Conservation (phyloP, 1,140 invertebrate genomes). For the Harpegnathos saltator region DNA sequence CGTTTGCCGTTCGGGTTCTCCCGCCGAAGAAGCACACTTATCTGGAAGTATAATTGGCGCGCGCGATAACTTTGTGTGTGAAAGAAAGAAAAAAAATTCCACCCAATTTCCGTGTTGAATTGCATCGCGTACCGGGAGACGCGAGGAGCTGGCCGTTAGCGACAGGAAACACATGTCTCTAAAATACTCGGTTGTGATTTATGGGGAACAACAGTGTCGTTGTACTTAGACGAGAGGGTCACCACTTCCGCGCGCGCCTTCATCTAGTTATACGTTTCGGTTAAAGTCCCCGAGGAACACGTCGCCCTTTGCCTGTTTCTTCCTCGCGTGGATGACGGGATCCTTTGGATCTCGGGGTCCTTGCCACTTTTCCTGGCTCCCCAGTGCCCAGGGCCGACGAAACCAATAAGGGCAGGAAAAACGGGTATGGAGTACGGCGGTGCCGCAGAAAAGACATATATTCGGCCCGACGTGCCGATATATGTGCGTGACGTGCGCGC, state of each 20-base stretch:
- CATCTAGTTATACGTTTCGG: conserved; percentile 65
- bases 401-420: conserved; percentile 81
- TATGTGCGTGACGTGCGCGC: conserved; percentile 31
- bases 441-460: conserved; percentile 63
- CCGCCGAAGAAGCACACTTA: too few species aligned
- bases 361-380: conserved; percentile 62
- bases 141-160: conserved; percentile 11
- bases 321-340: conserved; percentile 6
- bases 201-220: conserved; percentile 45
- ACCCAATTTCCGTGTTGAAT: background rate
- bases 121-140: background rate
- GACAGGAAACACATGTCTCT: conserved; percentile 4
- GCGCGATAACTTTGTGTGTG: too few species aligned
- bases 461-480: conserved; percentile 62
- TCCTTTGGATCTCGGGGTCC: conserved; percentile 59
- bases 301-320: conserved; percentile 49
- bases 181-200: conserved; percentile 43
- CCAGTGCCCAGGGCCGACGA: conserved; percentile 63
- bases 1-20: too few species aligned
- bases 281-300: conserved; percentile 61
- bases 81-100: background rate
- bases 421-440: conserved; percentile 55
- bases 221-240: conserved; percentile 22
- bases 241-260: conserved; percentile 47
- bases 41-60: background rate